Conservation (phyloP, 2,113 vertebrate genomes). For the Corvus hawaiiensis region DNA sequence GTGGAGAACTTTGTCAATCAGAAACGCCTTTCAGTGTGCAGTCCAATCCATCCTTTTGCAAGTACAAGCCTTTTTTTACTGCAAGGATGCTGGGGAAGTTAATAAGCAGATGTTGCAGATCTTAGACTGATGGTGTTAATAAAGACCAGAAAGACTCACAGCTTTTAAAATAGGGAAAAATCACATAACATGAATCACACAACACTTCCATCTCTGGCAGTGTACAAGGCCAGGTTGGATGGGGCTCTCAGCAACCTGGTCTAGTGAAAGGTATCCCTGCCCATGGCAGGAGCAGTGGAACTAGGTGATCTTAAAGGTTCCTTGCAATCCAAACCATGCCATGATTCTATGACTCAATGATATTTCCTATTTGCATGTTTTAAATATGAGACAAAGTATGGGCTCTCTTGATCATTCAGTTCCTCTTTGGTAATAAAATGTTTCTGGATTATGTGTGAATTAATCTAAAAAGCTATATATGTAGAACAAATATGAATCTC, state of each 20-base stretch:
- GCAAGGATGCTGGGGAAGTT: not conserved
- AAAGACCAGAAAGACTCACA: not conserved
- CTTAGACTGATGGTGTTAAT: not conserved
- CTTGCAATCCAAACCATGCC: not conserved
- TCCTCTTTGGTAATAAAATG: not conserved
- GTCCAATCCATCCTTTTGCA: not conserved
- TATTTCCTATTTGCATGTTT: not conserved
- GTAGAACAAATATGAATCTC: not conserved
- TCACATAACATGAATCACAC: accelerated
- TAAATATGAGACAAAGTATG: not conserved
- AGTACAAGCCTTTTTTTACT: not conserved
- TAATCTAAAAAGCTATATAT: not conserved
- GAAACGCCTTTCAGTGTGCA: not conserved
- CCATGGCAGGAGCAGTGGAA: not conserved
- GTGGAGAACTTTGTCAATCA: not conserved
- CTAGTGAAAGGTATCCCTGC: not conserved
- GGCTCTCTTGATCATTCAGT: not conserved
- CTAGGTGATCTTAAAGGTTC: not conserved
- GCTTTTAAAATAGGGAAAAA: not conserved
- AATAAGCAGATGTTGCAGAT: not conserved
- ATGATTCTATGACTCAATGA: accelerated
- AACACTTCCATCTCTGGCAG: not conserved
- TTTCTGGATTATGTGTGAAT: not conserved
- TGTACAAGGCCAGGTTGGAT: not conserved
- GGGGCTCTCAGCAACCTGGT: not conserved